phyloP scores from a whole-genome alignment of 2,113 vertebrate genomes.

The Gallinago media region DNA sequence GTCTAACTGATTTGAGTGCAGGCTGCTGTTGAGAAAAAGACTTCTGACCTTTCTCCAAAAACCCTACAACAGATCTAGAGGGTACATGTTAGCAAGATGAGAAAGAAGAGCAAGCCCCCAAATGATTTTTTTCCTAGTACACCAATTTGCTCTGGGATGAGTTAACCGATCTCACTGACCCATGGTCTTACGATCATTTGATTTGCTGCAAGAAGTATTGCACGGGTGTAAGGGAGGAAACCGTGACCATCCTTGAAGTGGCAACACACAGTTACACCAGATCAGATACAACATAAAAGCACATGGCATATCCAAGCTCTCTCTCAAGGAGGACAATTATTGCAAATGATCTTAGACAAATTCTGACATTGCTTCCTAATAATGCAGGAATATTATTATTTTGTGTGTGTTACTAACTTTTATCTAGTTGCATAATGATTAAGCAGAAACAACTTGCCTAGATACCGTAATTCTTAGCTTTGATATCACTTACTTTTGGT shows the following conservation, averaged over 20 bases:
- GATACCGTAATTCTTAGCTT: neutral
- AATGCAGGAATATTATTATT: neutral
- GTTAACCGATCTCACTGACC: neutral
- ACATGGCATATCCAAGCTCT: neutral
- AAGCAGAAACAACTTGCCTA: neutral
- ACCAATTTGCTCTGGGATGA: neutral
- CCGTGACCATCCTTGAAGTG: neutral
- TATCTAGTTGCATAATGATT: neutral
- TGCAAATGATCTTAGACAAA: neutral
- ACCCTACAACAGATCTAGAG: neutral
- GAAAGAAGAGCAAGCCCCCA: neutral
- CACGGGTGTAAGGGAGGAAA: rapidly evolving
- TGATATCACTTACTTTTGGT: neutral
- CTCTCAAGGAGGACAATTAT: neutral
- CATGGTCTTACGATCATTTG: rapidly evolving
- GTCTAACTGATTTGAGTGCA: neutral
- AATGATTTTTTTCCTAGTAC: neutral
- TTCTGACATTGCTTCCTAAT: neutral
- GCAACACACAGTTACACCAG: neutral
- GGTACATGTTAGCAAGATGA: rapidly evolving
- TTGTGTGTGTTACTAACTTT: neutral
- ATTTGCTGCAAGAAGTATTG: neutral
- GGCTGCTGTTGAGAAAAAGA: neutral
- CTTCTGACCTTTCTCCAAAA: neutral
- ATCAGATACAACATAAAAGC: neutral